Evolutionary conservation across 2,113 vertebrate species (phyloP).

Genomic region (Poecile atricapillus): DNA sequence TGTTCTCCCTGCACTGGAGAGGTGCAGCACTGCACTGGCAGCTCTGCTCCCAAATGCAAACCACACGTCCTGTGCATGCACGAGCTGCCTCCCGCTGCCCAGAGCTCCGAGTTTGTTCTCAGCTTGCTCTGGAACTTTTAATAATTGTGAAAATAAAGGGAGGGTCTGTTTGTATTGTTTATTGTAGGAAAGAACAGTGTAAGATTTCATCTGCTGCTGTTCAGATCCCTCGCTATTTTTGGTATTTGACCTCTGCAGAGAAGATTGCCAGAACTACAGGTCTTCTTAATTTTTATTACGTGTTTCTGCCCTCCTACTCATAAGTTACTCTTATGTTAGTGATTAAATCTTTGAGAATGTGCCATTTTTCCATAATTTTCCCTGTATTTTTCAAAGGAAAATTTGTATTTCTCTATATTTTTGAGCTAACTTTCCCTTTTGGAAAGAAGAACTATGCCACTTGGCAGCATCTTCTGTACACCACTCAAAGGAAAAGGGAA

Average conservation of each 20-base stretch:
- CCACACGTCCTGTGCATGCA: background rate
- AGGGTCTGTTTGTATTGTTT: slow-evolving; percentile 38
- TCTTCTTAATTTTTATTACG: slow-evolving; percentile 20
- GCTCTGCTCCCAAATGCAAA: background rate
- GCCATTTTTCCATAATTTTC: background rate
- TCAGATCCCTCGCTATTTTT: slow-evolving; percentile 38
- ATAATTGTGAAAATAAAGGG: slow-evolving; percentile 1
- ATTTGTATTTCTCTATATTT: background rate
- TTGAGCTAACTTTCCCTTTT: background rate
- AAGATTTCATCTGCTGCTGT: slow-evolving; percentile 34
- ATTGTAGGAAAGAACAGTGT: background rate
- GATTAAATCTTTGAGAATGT: slow-evolving; percentile 29
- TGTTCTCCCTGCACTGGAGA: no score
- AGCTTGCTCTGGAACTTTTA: background rate
- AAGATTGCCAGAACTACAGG: slow-evolving; percentile 25
- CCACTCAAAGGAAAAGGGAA: slow-evolving; percentile 38
- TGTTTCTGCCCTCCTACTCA: background rate
- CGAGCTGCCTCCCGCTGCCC: background rate
- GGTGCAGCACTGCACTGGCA: background rate
- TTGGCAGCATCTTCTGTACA: background rate
- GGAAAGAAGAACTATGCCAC: background rate
- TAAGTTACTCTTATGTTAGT: background rate
- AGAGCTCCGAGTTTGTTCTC: background rate
- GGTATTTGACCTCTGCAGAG: slow-evolving; percentile 45
- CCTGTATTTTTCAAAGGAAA: background rate